These are phyloP conservation scores for Cylloceria caligata DNA, from an alignment of 2,888 invertebrate genomes.

Conservation along the genomic window DNA sequence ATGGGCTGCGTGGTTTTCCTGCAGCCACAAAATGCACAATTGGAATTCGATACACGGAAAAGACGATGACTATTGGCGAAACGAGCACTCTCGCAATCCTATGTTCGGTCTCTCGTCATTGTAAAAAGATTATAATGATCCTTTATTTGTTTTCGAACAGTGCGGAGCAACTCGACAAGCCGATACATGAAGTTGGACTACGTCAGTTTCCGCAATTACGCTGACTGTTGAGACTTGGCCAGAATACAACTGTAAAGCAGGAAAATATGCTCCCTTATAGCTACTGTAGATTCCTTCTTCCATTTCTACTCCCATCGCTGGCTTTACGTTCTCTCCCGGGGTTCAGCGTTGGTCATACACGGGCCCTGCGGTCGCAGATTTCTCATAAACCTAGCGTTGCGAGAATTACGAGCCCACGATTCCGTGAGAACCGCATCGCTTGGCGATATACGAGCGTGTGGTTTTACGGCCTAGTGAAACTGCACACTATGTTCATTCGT, in stretches of 20 bases:
- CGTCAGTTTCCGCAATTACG: constrained; percentile 29
- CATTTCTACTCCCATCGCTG: constrained; percentile 44
- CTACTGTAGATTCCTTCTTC: constrained; percentile 42
- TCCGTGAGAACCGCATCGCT: constrained; percentile 71
- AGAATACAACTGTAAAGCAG: constrained; percentile 4
- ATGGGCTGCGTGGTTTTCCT: constrained; percentile 25
- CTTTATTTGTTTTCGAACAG: constrained; percentile 60
- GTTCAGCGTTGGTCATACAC: constrained; percentile 21
- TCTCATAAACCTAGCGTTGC: constrained; percentile 77
- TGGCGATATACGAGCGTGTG: constrained; percentile 34
- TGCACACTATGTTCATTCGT: constrained; percentile 25
- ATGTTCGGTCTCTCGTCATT: constrained; percentile 51
- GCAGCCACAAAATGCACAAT: constrained; percentile 70
- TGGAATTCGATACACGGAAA: constrained; percentile 35
- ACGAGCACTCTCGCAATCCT: neutral
- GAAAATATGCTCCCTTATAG: constrained; percentile 16
- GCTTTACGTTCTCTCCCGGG: constrained; percentile 68
- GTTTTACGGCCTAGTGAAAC: constrained; percentile 29
- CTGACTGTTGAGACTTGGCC: constrained; percentile 25
- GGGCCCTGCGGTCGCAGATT: constrained; percentile 31
- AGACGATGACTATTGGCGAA: constrained; percentile 37
- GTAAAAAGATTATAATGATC: constrained; percentile 66
- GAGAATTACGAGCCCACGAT: constrained; percentile 77
- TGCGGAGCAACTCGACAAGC: neutral
- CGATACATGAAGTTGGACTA: constrained; percentile 43